phyloP scores from a whole-genome alignment of 2,888 invertebrate genomes.

The Drosophila borborema region DNA sequence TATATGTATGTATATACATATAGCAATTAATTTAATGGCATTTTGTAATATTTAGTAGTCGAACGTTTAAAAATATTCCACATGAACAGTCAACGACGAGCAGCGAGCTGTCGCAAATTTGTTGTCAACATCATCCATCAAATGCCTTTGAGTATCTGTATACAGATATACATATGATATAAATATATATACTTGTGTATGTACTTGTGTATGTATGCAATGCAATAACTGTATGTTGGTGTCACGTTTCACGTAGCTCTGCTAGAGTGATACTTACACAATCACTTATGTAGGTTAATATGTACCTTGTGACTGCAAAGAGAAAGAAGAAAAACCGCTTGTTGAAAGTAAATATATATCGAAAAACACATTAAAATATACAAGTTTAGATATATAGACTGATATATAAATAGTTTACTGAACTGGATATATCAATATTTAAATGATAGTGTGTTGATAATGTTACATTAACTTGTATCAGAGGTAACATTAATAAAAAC shows the following conservation, averaged over 20 bases:
- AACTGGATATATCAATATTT: neutral
- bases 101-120: constrained; percentile 20
- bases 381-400: neutral
- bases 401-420: neutral
- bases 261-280: constrained; percentile 12
- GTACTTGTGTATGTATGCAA: neutral
- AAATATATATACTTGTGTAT: neutral
- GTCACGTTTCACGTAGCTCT: constrained; percentile 22
- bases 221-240: neutral
- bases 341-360: neutral
- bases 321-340: constrained; percentile 5
- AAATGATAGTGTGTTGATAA: too few relatives aligned
- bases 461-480: too few relatives aligned
- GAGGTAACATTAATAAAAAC: too few relatives aligned
- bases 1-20: neutral
- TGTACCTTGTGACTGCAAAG: constrained; percentile 1
- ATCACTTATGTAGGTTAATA: constrained; percentile 15
- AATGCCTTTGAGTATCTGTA: constrained; percentile 14
- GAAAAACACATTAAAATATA: neutral
- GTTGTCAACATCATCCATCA: constrained; percentile 47
- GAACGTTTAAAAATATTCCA: constrained; percentile 38
- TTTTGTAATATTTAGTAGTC: constrained; percentile 51
- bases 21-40: constrained; percentile 46
- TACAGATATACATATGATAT: neutral
- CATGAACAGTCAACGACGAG: constrained; percentile 1